phyloP scores from a whole-genome alignment of 1,140 invertebrate genomes.

The Drosophila baimaii region DNA sequence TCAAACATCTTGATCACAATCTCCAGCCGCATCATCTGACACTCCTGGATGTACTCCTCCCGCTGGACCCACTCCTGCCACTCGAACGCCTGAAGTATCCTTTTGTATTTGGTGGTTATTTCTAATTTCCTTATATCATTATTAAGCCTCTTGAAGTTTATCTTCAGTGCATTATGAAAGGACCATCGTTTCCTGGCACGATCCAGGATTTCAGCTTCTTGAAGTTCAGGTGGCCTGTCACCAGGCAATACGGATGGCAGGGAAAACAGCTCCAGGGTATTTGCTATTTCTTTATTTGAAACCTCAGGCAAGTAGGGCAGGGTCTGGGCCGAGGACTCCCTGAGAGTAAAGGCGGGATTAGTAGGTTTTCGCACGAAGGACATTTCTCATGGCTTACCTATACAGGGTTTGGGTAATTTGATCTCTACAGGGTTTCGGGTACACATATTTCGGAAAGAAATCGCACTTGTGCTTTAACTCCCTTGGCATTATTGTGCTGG shows the following conservation, averaged over 20 bases:
- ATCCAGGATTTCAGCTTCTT: slow-evolving; percentile 76
- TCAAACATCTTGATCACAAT: slow-evolving; percentile 85
- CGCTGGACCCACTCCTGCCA: slow-evolving; percentile 82
- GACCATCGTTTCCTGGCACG: slow-evolving; percentile 76
- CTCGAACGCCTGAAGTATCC: slow-evolving; percentile 78
- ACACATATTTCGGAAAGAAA: slow-evolving; percentile 53
- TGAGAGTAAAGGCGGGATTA: slow-evolving; percentile 11
- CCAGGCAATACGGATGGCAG: slow-evolving; percentile 59
- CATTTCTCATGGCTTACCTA: slow-evolving; percentile 36
- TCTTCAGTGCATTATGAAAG: slow-evolving; percentile 69
- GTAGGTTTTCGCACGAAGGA: background rate
- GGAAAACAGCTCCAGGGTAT: slow-evolving; percentile 64
- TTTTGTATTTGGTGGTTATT: slow-evolving; percentile 31
- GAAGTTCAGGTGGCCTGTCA: slow-evolving; percentile 64
- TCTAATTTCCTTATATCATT: slow-evolving; percentile 31
- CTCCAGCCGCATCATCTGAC: slow-evolving; percentile 86
- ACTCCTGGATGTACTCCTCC: slow-evolving; percentile 86
- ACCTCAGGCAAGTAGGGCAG: slow-evolving; percentile 87
- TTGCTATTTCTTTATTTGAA: slow-evolving; percentile 68
- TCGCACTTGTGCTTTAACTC: slow-evolving; percentile 55
- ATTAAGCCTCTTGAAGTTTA: slow-evolving; percentile 50
- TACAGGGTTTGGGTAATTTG: slow-evolving; percentile 74
- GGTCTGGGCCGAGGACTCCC: slow-evolving; percentile 90
- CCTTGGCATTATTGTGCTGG: slow-evolving; percentile 20
- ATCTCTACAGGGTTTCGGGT: slow-evolving; percentile 49